Conservation (phyloP, 2,797 vertebrate genomes). For the Mormyrus hasselquistii region DNA sequence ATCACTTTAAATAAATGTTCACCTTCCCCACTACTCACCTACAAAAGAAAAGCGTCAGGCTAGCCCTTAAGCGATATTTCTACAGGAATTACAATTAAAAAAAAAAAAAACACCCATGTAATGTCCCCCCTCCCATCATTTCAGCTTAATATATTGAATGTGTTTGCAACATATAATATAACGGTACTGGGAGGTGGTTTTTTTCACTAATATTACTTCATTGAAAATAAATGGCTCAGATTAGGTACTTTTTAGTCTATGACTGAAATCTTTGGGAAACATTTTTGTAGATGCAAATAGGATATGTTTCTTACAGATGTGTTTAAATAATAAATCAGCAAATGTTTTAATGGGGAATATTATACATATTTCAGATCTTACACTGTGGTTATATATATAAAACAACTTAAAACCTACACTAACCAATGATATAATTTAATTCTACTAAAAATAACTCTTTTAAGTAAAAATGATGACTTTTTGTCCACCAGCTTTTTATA, state of each 20-base stretch:
- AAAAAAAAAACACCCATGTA: slow-evolving; percentile 21
- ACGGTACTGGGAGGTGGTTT: neutral
- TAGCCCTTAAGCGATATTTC: slow-evolving; percentile 31
- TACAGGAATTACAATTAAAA: slow-evolving; percentile 28
- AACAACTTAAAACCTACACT: neutral
- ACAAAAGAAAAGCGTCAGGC: neutral
- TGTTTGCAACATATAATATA: neutral
- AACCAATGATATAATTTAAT: slow-evolving; percentile 16
- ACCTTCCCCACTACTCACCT: neutral
- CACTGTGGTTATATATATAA: neutral
- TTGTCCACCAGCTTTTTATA: slow-evolving; percentile 8
- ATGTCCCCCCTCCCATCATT: slow-evolving; percentile 9
- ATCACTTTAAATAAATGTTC: slow-evolving; percentile 13
- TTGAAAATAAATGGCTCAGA: slow-evolving; percentile 17
- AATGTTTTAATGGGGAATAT: neutral
- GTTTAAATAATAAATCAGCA: slow-evolving; percentile 4
- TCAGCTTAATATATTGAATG: slow-evolving; percentile 21
- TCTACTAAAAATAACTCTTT: slow-evolving; percentile 6
- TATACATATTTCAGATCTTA: slow-evolving; percentile 12
- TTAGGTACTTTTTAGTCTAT: neutral
- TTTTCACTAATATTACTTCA: neutral
- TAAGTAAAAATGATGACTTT: neutral
- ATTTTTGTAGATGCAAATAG: slow-evolving; percentile 10
- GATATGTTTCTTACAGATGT: slow-evolving; percentile 16
- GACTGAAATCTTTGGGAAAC: slow-evolving; percentile 18